These are phyloP conservation scores for Ciconia stormi DNA, from an alignment of 2,113 vertebrate species.

Conservation along the genomic window DNA sequence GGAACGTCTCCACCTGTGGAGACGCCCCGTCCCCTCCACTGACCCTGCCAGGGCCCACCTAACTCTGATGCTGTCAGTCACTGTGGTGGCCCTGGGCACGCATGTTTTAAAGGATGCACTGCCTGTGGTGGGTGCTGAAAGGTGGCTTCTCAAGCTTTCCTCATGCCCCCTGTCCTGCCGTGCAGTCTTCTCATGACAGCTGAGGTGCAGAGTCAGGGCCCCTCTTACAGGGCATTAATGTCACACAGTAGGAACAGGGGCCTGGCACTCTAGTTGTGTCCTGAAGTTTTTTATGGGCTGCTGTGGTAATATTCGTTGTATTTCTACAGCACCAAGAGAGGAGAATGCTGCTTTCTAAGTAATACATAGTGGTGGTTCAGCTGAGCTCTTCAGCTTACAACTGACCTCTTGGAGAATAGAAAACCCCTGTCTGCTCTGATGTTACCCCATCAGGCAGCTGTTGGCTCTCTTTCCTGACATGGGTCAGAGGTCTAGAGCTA, in stretches of 20 bases:
- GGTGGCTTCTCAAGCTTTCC: background rate
- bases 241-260: background rate
- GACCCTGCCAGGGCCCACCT: background rate
- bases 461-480: background rate
- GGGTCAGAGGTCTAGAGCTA: background rate
- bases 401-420: background rate
- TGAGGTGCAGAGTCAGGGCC: background rate
- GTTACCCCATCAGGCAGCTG: background rate
- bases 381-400: background rate
- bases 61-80: background rate
- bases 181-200: background rate
- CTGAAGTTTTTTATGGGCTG: background rate
- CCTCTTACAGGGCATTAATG: background rate
- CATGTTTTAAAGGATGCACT: background rate
- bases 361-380: background rate
- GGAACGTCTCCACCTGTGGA: background rate
- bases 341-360: background rate
- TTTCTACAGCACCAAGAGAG: background rate
- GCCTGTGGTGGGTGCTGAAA: background rate
- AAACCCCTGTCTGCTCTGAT: background rate
- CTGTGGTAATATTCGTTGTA: background rate
- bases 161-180: background rate
- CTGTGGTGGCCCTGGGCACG: background rate
- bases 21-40: background rate
- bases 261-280: background rate